Evolutionary conservation across 2,797 vertebrate genomes (phyloP).

Genomic region (Coranthus polyacanthus): DNA sequence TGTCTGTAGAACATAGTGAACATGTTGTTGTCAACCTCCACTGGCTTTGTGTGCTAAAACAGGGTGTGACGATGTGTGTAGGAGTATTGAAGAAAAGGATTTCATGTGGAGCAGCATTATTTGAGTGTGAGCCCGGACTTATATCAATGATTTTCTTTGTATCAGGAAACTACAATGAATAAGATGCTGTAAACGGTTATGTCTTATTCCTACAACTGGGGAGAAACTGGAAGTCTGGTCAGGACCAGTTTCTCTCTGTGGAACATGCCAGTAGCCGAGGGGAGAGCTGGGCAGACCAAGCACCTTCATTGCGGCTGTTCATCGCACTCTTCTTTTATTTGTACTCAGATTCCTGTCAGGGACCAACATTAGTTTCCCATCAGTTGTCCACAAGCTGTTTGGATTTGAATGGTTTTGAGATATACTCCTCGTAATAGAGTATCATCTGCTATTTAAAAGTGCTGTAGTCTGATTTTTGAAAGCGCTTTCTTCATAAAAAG

Average conservation of each 20-base stretch:
- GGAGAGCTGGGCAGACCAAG: too few species aligned
- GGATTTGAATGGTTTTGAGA: too few species aligned
- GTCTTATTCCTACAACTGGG: background rate
- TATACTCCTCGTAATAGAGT: too few species aligned
- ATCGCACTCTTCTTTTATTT: background rate
- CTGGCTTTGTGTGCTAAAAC: conserved; percentile 63
- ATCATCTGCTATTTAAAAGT: too few species aligned
- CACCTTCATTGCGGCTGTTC: background rate
- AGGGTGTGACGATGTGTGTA: conserved; percentile 67
- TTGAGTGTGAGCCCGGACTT: conserved; percentile 18
- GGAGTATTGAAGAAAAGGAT: conserved; percentile 57
- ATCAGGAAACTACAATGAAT: conserved; percentile 5
- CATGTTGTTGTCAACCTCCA: conserved; percentile 63
- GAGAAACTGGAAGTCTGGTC: background rate
- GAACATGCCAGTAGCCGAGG: too few species aligned
- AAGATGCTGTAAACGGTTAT: conserved; percentile 2
- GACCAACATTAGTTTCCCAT: too few species aligned
- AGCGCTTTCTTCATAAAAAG: too few species aligned
- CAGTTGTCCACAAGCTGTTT: too few species aligned
- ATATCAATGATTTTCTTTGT: conserved; percentile 62
- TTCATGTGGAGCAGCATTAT: conserved; percentile 67
- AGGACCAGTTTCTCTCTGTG: too few species aligned
- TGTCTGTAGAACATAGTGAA: conserved; percentile 59
- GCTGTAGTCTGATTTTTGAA: too few species aligned
- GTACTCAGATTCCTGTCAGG: too few species aligned